These are phyloP conservation scores for Antheraea mylitta DNA, from an alignment of 1,140 invertebrate species.

Conservation along the genomic window DNA sequence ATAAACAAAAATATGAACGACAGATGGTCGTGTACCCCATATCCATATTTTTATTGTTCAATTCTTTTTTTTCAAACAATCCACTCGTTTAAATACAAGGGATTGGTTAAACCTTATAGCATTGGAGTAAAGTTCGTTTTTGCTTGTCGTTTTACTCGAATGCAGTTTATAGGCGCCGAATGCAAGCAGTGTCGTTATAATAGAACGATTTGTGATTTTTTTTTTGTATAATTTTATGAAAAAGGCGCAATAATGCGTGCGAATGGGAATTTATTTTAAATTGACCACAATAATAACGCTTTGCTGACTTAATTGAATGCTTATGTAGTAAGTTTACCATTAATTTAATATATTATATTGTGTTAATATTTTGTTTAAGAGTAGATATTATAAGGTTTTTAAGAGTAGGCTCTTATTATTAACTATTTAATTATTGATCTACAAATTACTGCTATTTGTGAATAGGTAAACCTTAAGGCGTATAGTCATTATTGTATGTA, in stretches of 20 bases:
- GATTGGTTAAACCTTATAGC: constrained; percentile 2
- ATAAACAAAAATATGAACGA: constrained; percentile 42
- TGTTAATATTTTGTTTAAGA: too few relatives aligned
- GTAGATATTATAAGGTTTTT: too few relatives aligned
- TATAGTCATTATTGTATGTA: too few relatives aligned
- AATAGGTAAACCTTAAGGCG: too few relatives aligned
- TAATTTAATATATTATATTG: too few relatives aligned
- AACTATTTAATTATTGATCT: too few relatives aligned
- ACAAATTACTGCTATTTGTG: too few relatives aligned
- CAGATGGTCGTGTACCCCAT: constrained; percentile 52
- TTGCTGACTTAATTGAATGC: background rate
- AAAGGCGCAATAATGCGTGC: background rate
- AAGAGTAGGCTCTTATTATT: too few relatives aligned
- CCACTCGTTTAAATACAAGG: constrained; percentile 17
- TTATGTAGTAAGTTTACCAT: background rate
- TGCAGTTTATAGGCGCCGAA: background rate
- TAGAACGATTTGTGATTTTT: constrained; percentile 15
- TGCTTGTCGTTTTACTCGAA: background rate
- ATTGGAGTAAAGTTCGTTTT: background rate
- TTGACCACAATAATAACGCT: background rate
- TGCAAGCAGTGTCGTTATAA: background rate
- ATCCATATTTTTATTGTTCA: constrained; percentile 47
- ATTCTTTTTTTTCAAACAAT: constrained; percentile 33
- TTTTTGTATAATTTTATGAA: background rate
- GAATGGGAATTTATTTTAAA: background rate